Conservation (phyloP, 2,888 invertebrate genomes). For the Nebria brevicollis region DNA sequence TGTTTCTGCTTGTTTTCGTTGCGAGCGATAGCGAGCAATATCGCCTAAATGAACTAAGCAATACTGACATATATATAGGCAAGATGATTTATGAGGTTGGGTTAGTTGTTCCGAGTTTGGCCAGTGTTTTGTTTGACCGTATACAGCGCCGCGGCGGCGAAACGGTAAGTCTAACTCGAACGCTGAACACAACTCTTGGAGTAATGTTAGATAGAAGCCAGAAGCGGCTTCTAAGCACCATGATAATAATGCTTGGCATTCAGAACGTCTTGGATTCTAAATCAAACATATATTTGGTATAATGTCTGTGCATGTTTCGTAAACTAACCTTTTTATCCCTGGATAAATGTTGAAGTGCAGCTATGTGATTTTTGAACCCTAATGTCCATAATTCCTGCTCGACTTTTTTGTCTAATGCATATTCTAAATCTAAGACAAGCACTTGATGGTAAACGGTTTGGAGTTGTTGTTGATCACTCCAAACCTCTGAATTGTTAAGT, state of each 20-base stretch:
- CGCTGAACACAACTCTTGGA: constrained; percentile 83
- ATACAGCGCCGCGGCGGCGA: constrained; percentile 63
- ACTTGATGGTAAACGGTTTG: constrained; percentile 73
- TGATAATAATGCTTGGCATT: constrained; percentile 80
- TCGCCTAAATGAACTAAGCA: constrained; percentile 90
- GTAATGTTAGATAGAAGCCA: constrained; percentile 83
- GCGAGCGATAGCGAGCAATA: constrained; percentile 84
- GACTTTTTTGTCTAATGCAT: constrained; percentile 87
- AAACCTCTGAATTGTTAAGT: constrained; percentile 59
- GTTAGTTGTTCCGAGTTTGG: constrained; percentile 54
- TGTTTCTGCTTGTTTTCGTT: constrained; percentile 82
- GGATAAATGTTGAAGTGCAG: constrained; percentile 77
- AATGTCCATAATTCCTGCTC: constrained; percentile 91
- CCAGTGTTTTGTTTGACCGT: constrained; percentile 56
- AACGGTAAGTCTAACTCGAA: constrained; percentile 86
- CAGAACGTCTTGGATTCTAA: constrained; percentile 77
- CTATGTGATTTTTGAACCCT: constrained; percentile 89
- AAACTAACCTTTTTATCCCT: constrained; percentile 79
- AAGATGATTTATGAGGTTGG: constrained; percentile 74
- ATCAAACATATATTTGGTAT: constrained; percentile 46
- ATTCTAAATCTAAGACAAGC: constrained; percentile 82
- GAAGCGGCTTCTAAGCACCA: constrained; percentile 86
- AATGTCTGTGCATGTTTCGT: not conserved
- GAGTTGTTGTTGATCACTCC: constrained; percentile 67
- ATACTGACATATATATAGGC: constrained; percentile 87